Evolutionary conservation across 2,113 vertebrate genomes (phyloP).

Genomic region (Nycticorax nycticorax): DNA sequence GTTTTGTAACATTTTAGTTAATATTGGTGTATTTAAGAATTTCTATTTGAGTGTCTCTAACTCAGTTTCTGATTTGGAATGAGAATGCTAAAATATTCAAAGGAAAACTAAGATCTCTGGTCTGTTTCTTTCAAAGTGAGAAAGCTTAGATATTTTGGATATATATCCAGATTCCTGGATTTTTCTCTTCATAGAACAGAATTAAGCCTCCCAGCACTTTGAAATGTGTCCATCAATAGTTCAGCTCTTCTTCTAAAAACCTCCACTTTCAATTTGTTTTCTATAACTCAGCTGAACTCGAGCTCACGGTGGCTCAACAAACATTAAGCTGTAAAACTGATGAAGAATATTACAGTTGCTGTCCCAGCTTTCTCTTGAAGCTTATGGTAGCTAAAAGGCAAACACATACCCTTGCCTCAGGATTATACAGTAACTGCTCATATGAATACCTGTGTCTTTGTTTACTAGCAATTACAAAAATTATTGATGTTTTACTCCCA

Average conservation of each 20-base stretch:
- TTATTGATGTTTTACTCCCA: neutral
- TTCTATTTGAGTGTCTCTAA: neutral
- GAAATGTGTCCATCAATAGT: neutral
- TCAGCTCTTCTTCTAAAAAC: neutral
- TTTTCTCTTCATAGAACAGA: neutral
- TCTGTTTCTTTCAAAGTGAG: neutral
- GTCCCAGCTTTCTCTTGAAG: neutral
- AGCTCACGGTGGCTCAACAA: neutral
- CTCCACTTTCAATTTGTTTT: neutral
- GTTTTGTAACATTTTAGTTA: neutral
- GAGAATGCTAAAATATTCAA: neutral
- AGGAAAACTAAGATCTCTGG: neutral
- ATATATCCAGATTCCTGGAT: neutral
- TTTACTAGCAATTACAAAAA: neutral
- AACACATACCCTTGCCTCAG: neutral
- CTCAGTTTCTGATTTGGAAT: neutral
- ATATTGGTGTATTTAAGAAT: neutral
- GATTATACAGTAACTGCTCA: neutral
- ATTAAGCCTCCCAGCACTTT: neutral
- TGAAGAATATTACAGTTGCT: neutral
- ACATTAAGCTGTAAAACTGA: neutral
- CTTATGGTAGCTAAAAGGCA: neutral
- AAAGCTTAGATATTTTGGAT: neutral
- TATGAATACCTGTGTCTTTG: neutral
- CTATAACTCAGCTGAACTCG: neutral